Evolutionary conservation across 2,797 vertebrate genomes (phyloP).

Genomic region (Karalla daura): DNA sequence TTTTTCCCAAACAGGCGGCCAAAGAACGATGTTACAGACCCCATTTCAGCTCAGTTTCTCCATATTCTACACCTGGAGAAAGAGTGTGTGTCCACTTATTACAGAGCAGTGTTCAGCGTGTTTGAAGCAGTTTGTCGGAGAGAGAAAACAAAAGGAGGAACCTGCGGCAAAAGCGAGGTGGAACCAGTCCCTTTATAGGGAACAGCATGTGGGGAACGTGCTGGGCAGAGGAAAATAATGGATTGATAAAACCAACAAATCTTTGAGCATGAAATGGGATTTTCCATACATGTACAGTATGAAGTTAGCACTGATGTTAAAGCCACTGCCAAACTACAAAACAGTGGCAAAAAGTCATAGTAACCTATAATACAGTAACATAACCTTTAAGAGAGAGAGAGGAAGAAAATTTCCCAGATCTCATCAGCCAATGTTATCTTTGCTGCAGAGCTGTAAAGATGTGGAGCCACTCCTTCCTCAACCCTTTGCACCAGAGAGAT

Average conservation of each 20-base stretch:
- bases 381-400: not conserved
- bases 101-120: not conserved
- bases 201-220: not conserved
- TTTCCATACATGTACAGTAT: not conserved
- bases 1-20: conserved; percentile 70
- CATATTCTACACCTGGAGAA: conserved; percentile 79
- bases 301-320: too few species aligned
- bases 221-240: not conserved
- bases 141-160: conserved; percentile 7
- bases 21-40: conserved; percentile 77
- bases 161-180: not conserved
- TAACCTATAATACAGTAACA: too few species aligned
- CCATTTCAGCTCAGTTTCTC: conserved; percentile 78
- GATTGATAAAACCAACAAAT: not conserved
- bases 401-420: not conserved
- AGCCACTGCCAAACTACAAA: too few species aligned
- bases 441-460: conserved; percentile 34
- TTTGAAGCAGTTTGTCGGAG: not conserved
- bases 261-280: not conserved
- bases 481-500: conserved; percentile 52
- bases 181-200: conserved; percentile 18
- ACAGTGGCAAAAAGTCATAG: too few species aligned
- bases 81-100: not conserved
- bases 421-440: conserved; percentile 22
- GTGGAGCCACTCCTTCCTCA: conserved; percentile 53